Evolutionary conservation across 2,797 vertebrate genomes (phyloP).

Genomic region (Notoglanidium macrostoma): DNA sequence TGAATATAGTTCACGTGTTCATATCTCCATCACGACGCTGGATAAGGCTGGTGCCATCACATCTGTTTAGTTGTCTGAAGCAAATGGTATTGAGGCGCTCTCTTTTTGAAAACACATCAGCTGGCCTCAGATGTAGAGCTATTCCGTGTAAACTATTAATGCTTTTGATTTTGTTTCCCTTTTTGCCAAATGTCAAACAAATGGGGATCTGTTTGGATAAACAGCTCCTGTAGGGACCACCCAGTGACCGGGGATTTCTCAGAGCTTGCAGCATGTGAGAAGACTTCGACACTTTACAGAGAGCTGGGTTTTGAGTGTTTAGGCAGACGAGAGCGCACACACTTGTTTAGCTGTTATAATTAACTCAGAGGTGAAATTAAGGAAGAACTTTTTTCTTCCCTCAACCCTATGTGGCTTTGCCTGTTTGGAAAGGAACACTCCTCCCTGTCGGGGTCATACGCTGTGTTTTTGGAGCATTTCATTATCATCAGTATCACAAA

Average conservation of each 20-base stretch:
- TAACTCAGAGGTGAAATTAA: neutral
- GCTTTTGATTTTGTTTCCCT: slow-evolving; percentile 3
- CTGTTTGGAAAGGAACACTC: neutral
- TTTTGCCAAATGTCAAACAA: slow-evolving; percentile 39
- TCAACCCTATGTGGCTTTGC: neutral
- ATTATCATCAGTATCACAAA: neutral
- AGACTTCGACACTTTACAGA: neutral
- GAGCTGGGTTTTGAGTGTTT: neutral
- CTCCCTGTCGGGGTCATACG: neutral
- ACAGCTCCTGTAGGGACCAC: slow-evolving; percentile 31
- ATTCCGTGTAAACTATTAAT: slow-evolving; percentile 20
- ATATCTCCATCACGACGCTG: neutral
- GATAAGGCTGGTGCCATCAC: neutral
- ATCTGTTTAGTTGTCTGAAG: neutral
- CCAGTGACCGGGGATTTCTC: neutral
- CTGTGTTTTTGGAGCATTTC: neutral
- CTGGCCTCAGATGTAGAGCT: neutral
- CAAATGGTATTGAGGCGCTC: neutral
- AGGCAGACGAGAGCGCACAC: neutral
- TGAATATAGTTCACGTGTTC: neutral
- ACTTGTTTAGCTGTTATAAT: slow-evolving; percentile 7
- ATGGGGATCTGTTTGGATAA: slow-evolving; percentile 38
- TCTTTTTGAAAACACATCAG: neutral
- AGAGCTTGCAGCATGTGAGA: neutral
- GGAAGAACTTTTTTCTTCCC: neutral